Evolutionary conservation across 2,888 invertebrate genomes (phyloP), one percentile per base, ranked within the genome.

Genomic region (Conomelus anceps): DNA sequence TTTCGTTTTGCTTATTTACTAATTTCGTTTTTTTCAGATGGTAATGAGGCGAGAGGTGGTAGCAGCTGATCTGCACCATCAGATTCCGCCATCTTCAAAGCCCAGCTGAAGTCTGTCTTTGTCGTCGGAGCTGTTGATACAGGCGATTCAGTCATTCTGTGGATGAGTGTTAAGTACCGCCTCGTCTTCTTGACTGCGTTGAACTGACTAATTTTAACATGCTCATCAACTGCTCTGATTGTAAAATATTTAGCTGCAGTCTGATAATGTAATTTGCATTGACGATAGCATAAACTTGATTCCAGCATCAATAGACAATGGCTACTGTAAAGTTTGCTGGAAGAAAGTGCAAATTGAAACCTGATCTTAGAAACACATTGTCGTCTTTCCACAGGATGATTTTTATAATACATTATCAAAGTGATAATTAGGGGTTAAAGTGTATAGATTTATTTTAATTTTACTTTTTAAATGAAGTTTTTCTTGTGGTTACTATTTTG

Each of bases 11-110:
- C n/a, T n/a, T n/a, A n/a, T n/a, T n/a, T n/a, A n/a, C n/a, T n/a
- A n/a, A n/a, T n/a, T n/a, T n/a, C n/a, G 41, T 29, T 4, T 89
- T 88, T 88, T 90, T 11, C 89, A 91, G 91, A 91, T 91, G 34
- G 91, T 91, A 84, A 91, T 91, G 90, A 88, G 91, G 84, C 87
- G 91, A 34, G 91, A 91, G 26, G 89, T 91, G 85, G 90, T 91
- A 17, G 23, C n/a, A 63, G 63, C 89, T n/a, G 90, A 90, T 23
- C 85, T 90, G 26, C 90, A 89, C 34, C 90, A 90, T 41, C 90
- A 89, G 26, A 86, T 41, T 17, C 63, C 90, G 20, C 84, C 90
- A 6, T 85, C 90, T 1, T 89, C 89, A 22, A 90, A 90, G 90
- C 90, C 90, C 13, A 90, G 90, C 90, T 90, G 90, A 90, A 88